Percentiles rank a stretch among this genome's conserved stretches.
Conservation (phyloP, 2,797 vertebrate genomes). For the Chanos chanos region DNA sequence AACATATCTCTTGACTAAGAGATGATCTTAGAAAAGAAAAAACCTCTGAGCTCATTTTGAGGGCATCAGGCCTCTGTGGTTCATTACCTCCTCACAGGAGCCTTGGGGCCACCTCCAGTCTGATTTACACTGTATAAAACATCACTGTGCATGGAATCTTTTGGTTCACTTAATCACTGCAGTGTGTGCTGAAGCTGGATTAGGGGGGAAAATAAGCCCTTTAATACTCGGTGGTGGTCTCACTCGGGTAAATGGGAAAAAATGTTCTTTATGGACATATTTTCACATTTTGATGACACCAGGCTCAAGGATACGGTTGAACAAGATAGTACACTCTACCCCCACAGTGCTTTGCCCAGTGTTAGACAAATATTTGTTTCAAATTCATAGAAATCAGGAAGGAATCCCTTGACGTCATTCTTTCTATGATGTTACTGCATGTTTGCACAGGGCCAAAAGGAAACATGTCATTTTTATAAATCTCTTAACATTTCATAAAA, state of each 20-base stretch:
- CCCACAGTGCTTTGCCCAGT: neutral
- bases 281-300: constrained; percentile 4
- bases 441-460: neutral
- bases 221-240: constrained; percentile 31
- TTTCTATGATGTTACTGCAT: neutral
- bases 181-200: constrained; percentile 46
- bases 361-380: constrained; percentile 3
- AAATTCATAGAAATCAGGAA: neutral
- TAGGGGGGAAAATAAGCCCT: constrained; percentile 32
- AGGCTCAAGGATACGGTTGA: constrained; percentile 36
- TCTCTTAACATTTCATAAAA: no score
- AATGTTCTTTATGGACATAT: constrained; percentile 15
- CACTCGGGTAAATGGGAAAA: constrained; percentile 34
- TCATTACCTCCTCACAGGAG: constrained; percentile 61
- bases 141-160: constrained; percentile 51
- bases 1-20: constrained; percentile 53
- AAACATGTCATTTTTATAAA: no score
- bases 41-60: constrained; percentile 53
- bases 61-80: constrained; percentile 58
- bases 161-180: constrained; percentile 49
- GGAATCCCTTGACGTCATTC: neutral
- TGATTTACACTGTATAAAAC: constrained; percentile 64
- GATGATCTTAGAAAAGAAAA: constrained; percentile 57
- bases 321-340: neutral
- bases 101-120: constrained; percentile 49